Conservation (phyloP, 2,888 invertebrate genomes). For the Orchestes rusci region DNA sequence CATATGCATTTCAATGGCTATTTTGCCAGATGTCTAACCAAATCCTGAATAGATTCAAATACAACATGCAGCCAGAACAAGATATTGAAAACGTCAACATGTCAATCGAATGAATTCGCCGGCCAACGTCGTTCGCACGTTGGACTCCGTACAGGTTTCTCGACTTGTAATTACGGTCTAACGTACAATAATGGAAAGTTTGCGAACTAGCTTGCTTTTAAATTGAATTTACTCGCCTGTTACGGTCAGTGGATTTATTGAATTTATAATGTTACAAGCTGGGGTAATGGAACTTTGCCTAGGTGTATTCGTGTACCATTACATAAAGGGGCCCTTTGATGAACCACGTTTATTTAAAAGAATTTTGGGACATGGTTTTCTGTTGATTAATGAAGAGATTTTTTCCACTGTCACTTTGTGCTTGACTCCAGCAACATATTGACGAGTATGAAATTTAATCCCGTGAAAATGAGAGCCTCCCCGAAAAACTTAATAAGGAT, state of each 20-base stretch:
- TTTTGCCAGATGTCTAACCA: slow-evolving; percentile 7
- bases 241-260: slow-evolving; percentile 21
- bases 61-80: slow-evolving; percentile 35
- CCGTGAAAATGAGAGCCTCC: slow-evolving; percentile 24
- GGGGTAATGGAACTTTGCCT: too few relatives aligned
- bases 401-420: too few relatives aligned
- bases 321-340: too few relatives aligned
- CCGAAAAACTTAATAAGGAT: slow-evolving; percentile 39
- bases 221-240: slow-evolving; percentile 21
- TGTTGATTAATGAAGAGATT: too few relatives aligned
- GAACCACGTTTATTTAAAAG: too few relatives aligned
- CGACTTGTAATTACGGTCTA: slow-evolving; percentile 24
- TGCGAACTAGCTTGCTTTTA: slow-evolving; percentile 19
- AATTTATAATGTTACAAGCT: too few relatives aligned
- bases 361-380: too few relatives aligned
- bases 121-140: slow-evolving; percentile 16
- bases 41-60: slow-evolving; percentile 20
- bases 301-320: too few relatives aligned
- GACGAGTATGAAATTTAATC: slow-evolving; percentile 16
- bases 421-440: too few relatives aligned
- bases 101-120: slow-evolving; percentile 23
- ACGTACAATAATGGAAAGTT: slow-evolving; percentile 24
- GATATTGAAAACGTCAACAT: slow-evolving; percentile 36
- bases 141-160: slow-evolving; percentile 22
- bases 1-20: slow-evolving; percentile 16